Base-by-base conservation (phyloP, 2,113 vertebrate genomes). In the Arothron firmamentum region DNA sequence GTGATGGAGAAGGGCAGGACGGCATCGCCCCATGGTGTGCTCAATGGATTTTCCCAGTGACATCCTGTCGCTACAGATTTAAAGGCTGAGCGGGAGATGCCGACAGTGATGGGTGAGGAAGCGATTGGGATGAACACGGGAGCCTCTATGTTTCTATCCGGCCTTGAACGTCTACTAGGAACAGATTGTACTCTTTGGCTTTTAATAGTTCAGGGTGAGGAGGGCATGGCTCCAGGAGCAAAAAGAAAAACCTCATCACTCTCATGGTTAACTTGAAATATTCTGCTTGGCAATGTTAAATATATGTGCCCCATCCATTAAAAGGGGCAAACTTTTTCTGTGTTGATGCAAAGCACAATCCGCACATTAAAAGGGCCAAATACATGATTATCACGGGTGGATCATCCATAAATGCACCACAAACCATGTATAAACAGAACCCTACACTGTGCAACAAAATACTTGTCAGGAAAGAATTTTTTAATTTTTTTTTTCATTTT, bases 1-100 rank as follows among this genome's bases (percentile, higher is more conserved):
- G 86, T 85, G 86, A 87, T 81, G 79, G 64, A 81, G 74, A 76
- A 80, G 85, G 80, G 79, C 85, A 83, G 51, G 67, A 52, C 66
- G 80, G 70, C 79, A 72, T 82, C 83, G 74, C 74, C 82, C 67
- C 34, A 13, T 70, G 20, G 63, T 57, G 69, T 56, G 75, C 73
- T 72, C 63, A 15, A 62, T 77, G 76, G 75, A 71, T 72, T 83
- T 70, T 75, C 68, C 79, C 67, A 13, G 49, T 68, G 74, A 85
- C 85, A 81, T 74, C 67, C 64, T 67, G 78, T 80, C 84, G 47
- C 75, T 74, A 52, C 52, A 72, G 73, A 85, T 79, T 84, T 82
- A 87, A 70, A 67, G 72, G 62, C 43, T 25, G 64, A 62, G 63
- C 59, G 63, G 49, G 55, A 59, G 42, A 48, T 62, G 59, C 50